phyloP scores from a whole-genome alignment of 2,888 invertebrate species.

The Hemithea aestivaria region DNA sequence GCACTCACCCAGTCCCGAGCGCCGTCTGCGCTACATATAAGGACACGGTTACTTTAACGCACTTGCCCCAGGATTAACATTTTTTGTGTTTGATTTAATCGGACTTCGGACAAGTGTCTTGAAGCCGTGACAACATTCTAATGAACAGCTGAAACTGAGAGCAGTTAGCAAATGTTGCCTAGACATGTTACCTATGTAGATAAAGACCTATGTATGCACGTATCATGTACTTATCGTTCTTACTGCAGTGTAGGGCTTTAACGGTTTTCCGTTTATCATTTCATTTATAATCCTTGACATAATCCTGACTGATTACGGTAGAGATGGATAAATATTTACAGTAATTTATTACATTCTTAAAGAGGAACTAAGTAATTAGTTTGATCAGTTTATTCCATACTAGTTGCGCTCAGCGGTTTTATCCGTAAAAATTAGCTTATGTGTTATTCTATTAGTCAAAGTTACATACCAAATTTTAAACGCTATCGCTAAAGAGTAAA shows the following conservation, averaged over 20 bases:
- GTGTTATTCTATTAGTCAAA: no score
- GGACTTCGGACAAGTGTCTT: constrained; percentile 37
- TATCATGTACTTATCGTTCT: no score
- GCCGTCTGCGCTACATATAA: constrained; percentile 49
- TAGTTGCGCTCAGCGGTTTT: no score
- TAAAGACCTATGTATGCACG: constrained; percentile 3
- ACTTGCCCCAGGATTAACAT: constrained; percentile 56
- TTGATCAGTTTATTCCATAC: no score
- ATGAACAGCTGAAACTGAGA: constrained; percentile 25
- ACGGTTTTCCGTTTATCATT: not conserved
- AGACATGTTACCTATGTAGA: constrained; percentile 14
- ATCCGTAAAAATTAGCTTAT: no score
- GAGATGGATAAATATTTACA: no score
- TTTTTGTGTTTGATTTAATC: constrained; percentile 63
- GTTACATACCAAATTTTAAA: no score
- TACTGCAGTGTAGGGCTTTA: no score
- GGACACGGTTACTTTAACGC: constrained; percentile 57
- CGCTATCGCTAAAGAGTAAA: no score
- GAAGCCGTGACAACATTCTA: constrained; percentile 25
- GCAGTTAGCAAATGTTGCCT: constrained; percentile 22
- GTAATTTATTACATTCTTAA: no score
- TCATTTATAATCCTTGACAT: not conserved
- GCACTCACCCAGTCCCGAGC: constrained; percentile 25
- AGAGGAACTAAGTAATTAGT: no score
- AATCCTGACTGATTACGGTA: constrained; percentile 7